phyloP scores from a whole-genome alignment of 2,888 invertebrate genomes.

The Trichopria drosophilae region DNA sequence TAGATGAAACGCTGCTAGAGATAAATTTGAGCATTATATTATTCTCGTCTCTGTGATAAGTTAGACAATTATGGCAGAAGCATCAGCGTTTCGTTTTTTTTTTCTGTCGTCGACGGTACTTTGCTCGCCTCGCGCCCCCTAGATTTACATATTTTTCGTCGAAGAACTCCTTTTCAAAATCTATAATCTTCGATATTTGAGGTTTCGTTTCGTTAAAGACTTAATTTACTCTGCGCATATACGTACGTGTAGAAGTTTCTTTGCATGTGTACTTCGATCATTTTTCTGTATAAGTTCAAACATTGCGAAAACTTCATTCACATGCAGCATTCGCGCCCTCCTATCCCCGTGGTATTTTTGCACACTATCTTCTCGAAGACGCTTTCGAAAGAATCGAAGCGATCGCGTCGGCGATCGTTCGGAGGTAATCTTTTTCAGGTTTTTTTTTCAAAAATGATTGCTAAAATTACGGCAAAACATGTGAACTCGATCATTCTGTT shows the following conservation, averaged over 20 bases:
- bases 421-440: no score
- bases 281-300: no score
- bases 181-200: constrained; percentile 43
- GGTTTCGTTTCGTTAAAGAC: no score
- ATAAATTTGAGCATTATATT: constrained; percentile 46
- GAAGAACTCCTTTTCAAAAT: constrained; percentile 12
- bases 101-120: not conserved
- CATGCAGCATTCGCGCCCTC: constrained; percentile 52
- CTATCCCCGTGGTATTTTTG: constrained; percentile 24
- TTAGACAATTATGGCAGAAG: constrained; percentile 44
- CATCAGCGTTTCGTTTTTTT: constrained; percentile 29
- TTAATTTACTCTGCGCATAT: no score
- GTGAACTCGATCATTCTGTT: no score
- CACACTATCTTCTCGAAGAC: constrained; percentile 23
- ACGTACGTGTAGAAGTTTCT: no score
- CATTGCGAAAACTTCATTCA: constrained; percentile 52
- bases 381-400: no score
- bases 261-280: no score
- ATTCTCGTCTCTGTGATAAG: constrained; percentile 35
- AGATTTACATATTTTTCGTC: not conserved
- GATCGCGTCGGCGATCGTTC: no score
- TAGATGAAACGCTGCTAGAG: constrained; percentile 41
- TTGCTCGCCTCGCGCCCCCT: not conserved
- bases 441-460: no score
- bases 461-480: no score